Percentiles rank a stretch among this genome's conserved stretches.
These are phyloP conservation scores for Drosophila kuntzei DNA, from an alignment of 2,888 invertebrate species.

Conservation along the genomic window DNA sequence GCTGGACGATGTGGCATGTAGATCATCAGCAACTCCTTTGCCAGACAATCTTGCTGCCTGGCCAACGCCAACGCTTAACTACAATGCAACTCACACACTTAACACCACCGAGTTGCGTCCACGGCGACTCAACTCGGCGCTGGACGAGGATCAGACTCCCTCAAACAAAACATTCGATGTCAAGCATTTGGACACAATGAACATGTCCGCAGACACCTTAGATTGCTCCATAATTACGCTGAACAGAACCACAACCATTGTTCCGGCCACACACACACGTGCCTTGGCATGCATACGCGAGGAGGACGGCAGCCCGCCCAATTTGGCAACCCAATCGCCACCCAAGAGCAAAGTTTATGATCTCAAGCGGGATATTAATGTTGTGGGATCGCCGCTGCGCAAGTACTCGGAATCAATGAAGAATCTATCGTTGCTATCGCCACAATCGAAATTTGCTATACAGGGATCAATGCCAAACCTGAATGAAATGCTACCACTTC, in stretches of 20 bases:
- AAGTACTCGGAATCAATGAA: slow-evolving; percentile 85
- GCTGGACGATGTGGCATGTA: slow-evolving; percentile 45
- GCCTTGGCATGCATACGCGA: slow-evolving; percentile 82
- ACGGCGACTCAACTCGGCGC: slow-evolving; percentile 68
- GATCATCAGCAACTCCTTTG: slow-evolving; percentile 13
- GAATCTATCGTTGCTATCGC: slow-evolving; percentile 79
- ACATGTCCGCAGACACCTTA: slow-evolving; percentile 64
- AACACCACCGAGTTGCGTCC: slow-evolving; percentile 67
- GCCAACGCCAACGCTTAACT: slow-evolving; percentile 78
- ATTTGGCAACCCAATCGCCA: slow-evolving; percentile 1
- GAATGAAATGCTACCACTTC: slow-evolving; percentile 83
- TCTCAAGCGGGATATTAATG: slow-evolving; percentile 81
- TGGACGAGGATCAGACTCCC: slow-evolving; percentile 58
- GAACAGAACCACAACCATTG: slow-evolving; percentile 81
- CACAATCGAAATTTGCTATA: slow-evolving; percentile 71
- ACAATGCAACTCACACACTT: slow-evolving; percentile 5
- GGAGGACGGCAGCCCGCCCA: slow-evolving; percentile 71
- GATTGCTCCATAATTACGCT: slow-evolving; percentile 58
- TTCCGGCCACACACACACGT: slow-evolving; percentile 63
- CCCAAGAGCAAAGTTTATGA: slow-evolving; percentile 45
- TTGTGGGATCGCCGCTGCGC: slow-evolving; percentile 83
- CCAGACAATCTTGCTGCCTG: slow-evolving; percentile 79
- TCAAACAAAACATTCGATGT: slow-evolving; percentile 83
- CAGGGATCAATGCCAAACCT: slow-evolving; percentile 86
- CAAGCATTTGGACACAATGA: slow-evolving; percentile 59